Evolutionary conservation across 2,888 invertebrate species (phyloP).

Genomic region (Lycia hirtaria): DNA sequence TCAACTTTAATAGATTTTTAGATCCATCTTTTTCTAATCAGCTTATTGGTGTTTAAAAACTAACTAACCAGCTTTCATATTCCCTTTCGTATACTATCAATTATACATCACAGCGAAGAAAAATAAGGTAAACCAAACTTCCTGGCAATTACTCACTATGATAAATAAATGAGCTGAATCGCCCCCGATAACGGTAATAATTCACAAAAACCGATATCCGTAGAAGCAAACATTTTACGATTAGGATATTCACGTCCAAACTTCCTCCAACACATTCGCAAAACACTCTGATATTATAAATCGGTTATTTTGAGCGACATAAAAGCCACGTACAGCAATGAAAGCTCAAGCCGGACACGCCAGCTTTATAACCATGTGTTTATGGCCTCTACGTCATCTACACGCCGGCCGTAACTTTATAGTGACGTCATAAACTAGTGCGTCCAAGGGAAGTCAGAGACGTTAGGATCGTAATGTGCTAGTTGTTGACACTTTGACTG

Average conservation of each 20-base stretch:
- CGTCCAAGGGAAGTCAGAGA: conserved; percentile 47
- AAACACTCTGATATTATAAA: conserved; percentile 32
- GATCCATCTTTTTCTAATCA: too few relatives aligned
- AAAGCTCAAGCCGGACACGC: conserved; percentile 45
- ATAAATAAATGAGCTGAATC: conserved; percentile 13
- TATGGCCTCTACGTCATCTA: conserved; percentile 53
- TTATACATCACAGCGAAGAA: neutral
- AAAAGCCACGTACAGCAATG: conserved; percentile 40
- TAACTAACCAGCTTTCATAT: neutral
- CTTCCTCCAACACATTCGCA: conserved; percentile 8
- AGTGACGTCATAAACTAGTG: conserved; percentile 54
- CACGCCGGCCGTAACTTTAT: conserved; percentile 54
- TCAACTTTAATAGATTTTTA: too few relatives aligned
- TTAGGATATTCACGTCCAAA: conserved; percentile 12
- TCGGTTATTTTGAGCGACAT: conserved; percentile 36
- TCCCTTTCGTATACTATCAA: neutral
- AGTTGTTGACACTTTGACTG: conserved; percentile 36
- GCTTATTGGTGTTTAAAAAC: too few relatives aligned
- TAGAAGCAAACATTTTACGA: conserved; percentile 21
- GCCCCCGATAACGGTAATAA: conserved; percentile 14
- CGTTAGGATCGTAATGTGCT: conserved; percentile 43
- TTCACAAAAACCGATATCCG: conserved; percentile 16
- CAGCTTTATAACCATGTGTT: conserved; percentile 55
- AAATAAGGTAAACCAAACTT: neutral
- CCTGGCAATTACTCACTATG: conserved; percentile 5